Base-by-base conservation (phyloP, 1,140 invertebrate genomes). In the Nephotettix cincticeps region DNA sequence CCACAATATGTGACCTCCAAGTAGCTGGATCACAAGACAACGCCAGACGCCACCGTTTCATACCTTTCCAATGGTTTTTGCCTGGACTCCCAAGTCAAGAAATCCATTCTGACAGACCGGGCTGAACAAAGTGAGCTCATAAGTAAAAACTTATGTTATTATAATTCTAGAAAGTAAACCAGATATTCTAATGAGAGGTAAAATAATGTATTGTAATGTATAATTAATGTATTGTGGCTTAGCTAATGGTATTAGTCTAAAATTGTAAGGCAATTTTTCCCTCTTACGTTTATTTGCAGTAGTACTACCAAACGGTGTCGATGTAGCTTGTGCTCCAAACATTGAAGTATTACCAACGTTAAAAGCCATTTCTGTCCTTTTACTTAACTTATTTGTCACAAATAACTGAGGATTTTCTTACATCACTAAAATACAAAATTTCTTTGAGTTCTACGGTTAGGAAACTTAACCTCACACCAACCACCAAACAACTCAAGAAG, bases 251-350 rank as follows among this genome's bases (percentile, higher is more conserved):
- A 21, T 58, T 19, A 19, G 6, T 58, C 19, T 9, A 21, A n/a
- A 4, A 63, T 25, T 19, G 3, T n/a, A 28, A 19, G 25, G 25
- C 6, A 63, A 27, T 47, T 13, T 17, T 54, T 6, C 6, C 6
- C 66, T 25, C 71, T 72, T 47, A 72, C 71, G 58, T 68, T 72
- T 72, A 25, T 32, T 63, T 30, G 72, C 67, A 19, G 72, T 27
- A 4, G 72, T 64, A 1, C 81, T 77, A 13, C 66, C 68, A 70
- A 73, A 69, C 4, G 79, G 72, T 14, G 76, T 68, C n/a, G 76
- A 78, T 25, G 77, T 80, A 30, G 76, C 76, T 17, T 80, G 79
- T 36, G 79, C 76, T 25, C 75, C 78, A 71, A 83, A 82, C 36
- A 76, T 77, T 21, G 72, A 65, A 36, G 69, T 71, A 43, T 27